Evolutionary conservation across 2,888 invertebrate genomes (phyloP), one percentile per base, ranked within the genome.

Genomic region (Disparrhopalites patrizii): DNA sequence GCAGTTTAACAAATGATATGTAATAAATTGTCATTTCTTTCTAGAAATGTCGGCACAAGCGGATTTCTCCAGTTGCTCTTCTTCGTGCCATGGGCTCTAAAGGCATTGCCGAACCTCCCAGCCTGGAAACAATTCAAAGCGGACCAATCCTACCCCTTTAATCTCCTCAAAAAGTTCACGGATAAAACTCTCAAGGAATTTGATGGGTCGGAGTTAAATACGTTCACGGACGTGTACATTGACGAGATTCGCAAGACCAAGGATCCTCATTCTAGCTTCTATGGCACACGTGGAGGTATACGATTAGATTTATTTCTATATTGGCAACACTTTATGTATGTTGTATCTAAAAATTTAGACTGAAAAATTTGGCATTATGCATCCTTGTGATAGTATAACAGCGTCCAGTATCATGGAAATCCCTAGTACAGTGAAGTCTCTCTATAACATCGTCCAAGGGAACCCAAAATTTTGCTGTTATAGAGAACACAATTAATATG

Each of bases 51-150:
- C 64, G 66, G 62, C 33, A 30, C 66, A 3, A 60, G 43, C 8
- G 68, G 56, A 13, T 69, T 70, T 3, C 57, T 54, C 1, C 62
- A 66, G 54, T 51, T 50, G 7, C 62, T 66, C 13, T 64, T 70
- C 50, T 72, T 66, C 38, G 56, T 69, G 33, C 69, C 72, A 13
- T 72, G 72, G 72, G 50, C 70, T 4, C 38, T 67, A 10, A 66
- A 65, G 50, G 50, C 62, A 15, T 61, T 62, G 54, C 68, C 68
- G 7, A 57, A 27, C 13, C 25, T 65, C 10, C 61, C 52, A 40
- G 68, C 71, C 10, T 71, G 69, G 70, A 60, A 63, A 2, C 23
- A 40, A 20, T 70, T 69, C 30, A 38, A 68, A 18, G 15, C 67
- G 15, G 71, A 70, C 51, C 55, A 69, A 3, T 58, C 68, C 20